phyloP scores from a whole-genome alignment of 1,140 invertebrate genomes.

The Drosophila guanche region DNA sequence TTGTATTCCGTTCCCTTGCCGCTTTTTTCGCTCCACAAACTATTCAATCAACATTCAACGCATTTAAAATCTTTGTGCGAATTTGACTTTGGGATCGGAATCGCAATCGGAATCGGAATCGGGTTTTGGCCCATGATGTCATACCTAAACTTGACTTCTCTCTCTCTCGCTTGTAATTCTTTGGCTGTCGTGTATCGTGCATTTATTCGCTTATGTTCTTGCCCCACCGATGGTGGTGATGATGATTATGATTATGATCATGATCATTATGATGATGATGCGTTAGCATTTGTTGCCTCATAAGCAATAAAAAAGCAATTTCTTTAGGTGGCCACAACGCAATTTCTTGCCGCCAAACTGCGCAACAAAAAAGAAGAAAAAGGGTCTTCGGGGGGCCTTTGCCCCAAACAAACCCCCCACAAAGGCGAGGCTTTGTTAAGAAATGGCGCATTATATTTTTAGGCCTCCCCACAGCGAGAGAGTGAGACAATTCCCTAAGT shows the following conservation, averaged over 20 bases:
- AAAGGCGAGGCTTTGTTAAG: conserved; percentile 42
- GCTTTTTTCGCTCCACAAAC: not conserved
- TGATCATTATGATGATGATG: conserved; percentile 33
- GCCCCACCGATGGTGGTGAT: conserved; percentile 7
- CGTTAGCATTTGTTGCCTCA: conserved; percentile 45
- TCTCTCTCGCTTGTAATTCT: conserved; percentile 45
- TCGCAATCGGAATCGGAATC: not conserved
- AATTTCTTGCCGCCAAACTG: conserved; percentile 41
- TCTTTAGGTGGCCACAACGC: conserved; percentile 53
- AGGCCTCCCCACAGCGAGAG: conserved; percentile 9
- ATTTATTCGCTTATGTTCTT: conserved; percentile 28
- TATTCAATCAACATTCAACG: conserved; percentile 58
- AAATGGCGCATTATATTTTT: conserved; percentile 43
- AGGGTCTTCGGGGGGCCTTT: conserved; percentile 28
- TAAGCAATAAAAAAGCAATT: conserved; percentile 61
- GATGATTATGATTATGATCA: conserved; percentile 32
- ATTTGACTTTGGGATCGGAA: conserved; percentile 1
- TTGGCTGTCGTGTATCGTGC: conserved; percentile 45
- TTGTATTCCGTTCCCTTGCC: not conserved
- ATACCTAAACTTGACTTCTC: conserved; percentile 56
- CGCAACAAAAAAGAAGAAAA: conserved; percentile 43
- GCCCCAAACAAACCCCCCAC: conserved; percentile 15
- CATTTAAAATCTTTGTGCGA: conserved; percentile 52
- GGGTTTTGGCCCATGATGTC: conserved; percentile 55
- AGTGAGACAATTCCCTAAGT: conserved; percentile 4